Conservation (phyloP, 1,140 invertebrate species). For the Bombus vancouverensis region DNA sequence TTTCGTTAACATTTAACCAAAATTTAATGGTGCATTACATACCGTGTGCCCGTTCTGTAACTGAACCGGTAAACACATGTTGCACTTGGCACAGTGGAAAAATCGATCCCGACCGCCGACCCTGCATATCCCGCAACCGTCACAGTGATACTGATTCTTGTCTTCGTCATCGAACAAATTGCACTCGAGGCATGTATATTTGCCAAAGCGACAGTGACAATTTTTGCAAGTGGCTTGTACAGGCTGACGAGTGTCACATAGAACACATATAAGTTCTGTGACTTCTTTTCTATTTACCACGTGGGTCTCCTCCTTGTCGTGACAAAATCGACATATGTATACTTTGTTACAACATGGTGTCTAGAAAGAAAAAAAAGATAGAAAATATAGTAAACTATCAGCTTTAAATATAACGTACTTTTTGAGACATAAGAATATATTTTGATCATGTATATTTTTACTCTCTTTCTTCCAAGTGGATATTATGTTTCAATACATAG, state of each 20-base stretch:
- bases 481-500: no score
- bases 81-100: slow-evolving; percentile 93
- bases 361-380: slow-evolving; percentile 82
- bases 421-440: no score
- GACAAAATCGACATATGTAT: slow-evolving; percentile 94
- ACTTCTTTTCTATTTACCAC: slow-evolving; percentile 91
- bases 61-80: slow-evolving; percentile 92
- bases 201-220: slow-evolving; percentile 90
- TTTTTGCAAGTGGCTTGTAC: slow-evolving; percentile 90
- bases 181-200: slow-evolving; percentile 94
- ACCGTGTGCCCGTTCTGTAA: slow-evolving; percentile 92
- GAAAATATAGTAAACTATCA: not conserved
- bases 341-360: slow-evolving; percentile 94
- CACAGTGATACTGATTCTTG: slow-evolving; percentile 94
- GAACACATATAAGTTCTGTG: slow-evolving; percentile 90
- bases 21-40: slow-evolving; percentile 57
- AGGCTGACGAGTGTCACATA: slow-evolving; percentile 91
- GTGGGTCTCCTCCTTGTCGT: slow-evolving; percentile 93
- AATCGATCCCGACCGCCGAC: slow-evolving; percentile 92
- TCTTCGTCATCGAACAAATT: slow-evolving; percentile 95
- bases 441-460: no score
- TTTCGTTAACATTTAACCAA: slow-evolving; percentile 1
- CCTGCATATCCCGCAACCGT: slow-evolving; percentile 93
- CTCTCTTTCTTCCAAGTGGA: no score
- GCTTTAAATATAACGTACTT: no score